Evolutionary conservation across 2,888 invertebrate genomes (phyloP), one percentile per base, ranked within the genome.

Genomic region (Ectemnius cavifrons): DNA sequence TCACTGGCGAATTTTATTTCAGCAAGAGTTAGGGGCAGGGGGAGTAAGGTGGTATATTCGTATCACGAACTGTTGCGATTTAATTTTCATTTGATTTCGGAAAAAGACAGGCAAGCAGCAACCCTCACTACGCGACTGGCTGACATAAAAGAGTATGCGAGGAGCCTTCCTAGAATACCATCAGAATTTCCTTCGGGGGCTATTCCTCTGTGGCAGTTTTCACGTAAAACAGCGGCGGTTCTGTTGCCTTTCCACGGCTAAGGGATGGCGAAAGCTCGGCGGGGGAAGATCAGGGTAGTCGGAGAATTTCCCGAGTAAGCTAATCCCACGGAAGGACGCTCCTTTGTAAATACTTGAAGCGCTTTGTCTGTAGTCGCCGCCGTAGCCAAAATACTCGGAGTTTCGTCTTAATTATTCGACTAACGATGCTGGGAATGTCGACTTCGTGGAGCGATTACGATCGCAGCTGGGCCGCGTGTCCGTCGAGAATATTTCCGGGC

Each of bases 331-430:
- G 66, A 67, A 70, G 58, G 62, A 66, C 37, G 66, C 63, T 63
- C 67, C 71, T 78, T 74, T 74, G 68, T 69, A 77, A 77, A 78
- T 77, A 77, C 75, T 78, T 80, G 64, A 71, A 70, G 60, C 73
- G 73, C 78, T 75, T 71, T 74, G 71, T 73, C 70, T 67, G 73
- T 69, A 74, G 76, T 75, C 75, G 73, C 66, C 62, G 72, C 79
- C 37, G 6, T 37, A 60, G 75, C 78, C 78, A 78, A 78, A 79
- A 78, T 73, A 77, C 75, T 78, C 79, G 67, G 62, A 67, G 73
- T 68, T 78, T 65, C 58, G 63, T 73, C 61, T 80, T 77, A 80
- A 78, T 79, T 75, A 77, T 78, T 73, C 80, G 73, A 63, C 78
- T 77, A 71, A 76, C 76, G 78, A 67, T 67, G 62, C 69, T 58